A percentile compares a stretch with the other conserved stretches of the same genome.
phyloP scores from a whole-genome alignment of 2,797 vertebrate genomes.

The Parambassis ranga region DNA sequence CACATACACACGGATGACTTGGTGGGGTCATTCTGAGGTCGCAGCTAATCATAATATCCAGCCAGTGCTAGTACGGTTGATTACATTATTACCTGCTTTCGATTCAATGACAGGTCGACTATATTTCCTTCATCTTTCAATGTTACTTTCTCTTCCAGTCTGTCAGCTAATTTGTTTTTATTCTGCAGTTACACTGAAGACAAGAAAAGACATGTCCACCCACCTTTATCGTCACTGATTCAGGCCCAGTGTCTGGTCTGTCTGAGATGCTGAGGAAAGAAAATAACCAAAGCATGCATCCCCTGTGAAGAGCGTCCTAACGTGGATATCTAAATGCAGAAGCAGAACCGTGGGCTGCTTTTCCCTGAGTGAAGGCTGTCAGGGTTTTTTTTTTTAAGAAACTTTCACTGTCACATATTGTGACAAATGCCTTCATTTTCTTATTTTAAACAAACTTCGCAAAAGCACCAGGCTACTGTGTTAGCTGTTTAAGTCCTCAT shows the following conservation, averaged over 20 bases:
- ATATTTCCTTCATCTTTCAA: background rate
- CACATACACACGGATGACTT: background rate
- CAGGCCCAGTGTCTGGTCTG: background rate
- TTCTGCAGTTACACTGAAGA: background rate
- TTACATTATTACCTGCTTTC: background rate
- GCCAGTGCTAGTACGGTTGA: background rate
- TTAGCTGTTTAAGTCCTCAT: too few species aligned
- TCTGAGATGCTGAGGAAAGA: background rate
- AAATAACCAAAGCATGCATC: too few species aligned
- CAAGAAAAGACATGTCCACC: background rate
- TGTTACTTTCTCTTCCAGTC: background rate
- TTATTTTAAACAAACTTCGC: too few species aligned
- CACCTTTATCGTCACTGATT: background rate
- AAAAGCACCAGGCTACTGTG: too few species aligned
- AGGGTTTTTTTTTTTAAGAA: too few species aligned
- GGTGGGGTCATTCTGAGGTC: constrained; percentile 23
- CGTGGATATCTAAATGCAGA: background rate
- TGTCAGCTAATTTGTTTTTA: background rate
- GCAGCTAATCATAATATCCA: constrained; percentile 27
- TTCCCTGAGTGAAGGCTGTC: background rate
- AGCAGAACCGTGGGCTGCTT: background rate
- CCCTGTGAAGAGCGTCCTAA: too few species aligned
- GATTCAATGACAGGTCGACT: background rate
- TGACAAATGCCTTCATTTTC: too few species aligned
- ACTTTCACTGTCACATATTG: too few species aligned